phyloP scores from a whole-genome alignment of 2,113 vertebrate genomes.

The Fregata magnificens region DNA sequence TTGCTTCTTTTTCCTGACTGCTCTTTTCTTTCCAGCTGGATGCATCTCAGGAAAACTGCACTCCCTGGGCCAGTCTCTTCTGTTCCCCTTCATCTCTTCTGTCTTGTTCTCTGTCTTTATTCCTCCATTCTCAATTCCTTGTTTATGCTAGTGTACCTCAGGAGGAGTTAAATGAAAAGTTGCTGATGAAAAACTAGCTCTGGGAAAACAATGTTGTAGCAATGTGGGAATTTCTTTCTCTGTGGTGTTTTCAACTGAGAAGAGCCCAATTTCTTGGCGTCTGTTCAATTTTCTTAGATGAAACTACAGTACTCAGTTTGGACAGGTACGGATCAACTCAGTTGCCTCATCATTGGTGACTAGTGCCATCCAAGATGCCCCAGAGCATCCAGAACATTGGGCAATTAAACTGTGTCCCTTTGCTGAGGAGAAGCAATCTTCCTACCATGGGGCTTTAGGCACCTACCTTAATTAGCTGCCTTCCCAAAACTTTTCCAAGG shows the following conservation, averaged over 20 bases:
- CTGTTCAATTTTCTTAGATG: not conserved
- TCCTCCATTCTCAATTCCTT: not conserved
- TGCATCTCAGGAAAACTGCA: not conserved
- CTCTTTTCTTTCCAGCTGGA: not conserved
- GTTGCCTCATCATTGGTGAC: not conserved
- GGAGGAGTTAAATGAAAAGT: not conserved
- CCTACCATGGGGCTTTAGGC: not conserved
- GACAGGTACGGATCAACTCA: not conserved
- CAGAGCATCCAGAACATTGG: not conserved
- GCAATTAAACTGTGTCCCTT: not conserved
- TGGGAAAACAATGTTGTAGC: not conserved
- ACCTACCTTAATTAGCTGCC: not conserved
- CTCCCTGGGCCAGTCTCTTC: not conserved
- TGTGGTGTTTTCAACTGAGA: not conserved
- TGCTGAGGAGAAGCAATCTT: not conserved
- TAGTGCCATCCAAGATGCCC: not conserved
- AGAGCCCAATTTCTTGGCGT: not conserved
- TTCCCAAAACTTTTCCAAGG: not conserved
- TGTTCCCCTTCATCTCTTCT: not conserved
- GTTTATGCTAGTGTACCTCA: not conserved
- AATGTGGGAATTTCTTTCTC: not conserved
- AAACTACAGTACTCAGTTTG: not conserved
- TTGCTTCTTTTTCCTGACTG: not conserved
- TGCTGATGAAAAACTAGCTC: not conserved
- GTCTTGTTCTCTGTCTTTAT: not conserved